phyloP scores from a whole-genome alignment of 2,888 invertebrate genomes.

The Lissonota sp. region DNA sequence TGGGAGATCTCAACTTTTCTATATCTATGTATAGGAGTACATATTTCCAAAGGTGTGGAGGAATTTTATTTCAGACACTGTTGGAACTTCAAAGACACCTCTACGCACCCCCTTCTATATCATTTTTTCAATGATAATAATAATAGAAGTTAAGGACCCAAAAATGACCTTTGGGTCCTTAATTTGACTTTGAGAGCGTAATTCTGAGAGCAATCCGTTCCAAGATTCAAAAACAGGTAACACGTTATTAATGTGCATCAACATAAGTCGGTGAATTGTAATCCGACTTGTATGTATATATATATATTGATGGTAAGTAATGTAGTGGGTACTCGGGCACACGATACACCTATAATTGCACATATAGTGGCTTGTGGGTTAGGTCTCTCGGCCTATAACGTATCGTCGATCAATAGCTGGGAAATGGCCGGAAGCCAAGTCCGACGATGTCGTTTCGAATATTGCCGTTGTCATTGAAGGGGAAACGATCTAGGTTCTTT shows the following conservation, averaged over 20 bases:
- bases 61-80: conserved; percentile 6
- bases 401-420: conserved; percentile 82
- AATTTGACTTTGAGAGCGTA: not conserved
- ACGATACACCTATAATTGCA: conserved; percentile 81
- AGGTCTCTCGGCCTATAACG: conserved; percentile 76
- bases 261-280: conserved; percentile 22
- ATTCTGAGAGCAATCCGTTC: not conserved
- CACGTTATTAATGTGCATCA: conserved; percentile 34
- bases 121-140: conserved; percentile 7
- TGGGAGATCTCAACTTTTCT: too few species aligned
- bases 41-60: not conserved
- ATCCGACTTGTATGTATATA: too few species aligned
- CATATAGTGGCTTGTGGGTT: conserved; percentile 73
- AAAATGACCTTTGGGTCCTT: not conserved
- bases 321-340: conserved; percentile 56
- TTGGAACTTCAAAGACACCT: too few species aligned
- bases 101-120: not conserved
- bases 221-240: conserved; percentile 36
- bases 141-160: not conserved
- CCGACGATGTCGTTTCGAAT: conserved; percentile 82
- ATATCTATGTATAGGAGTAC: not conserved
- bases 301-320: conserved; percentile 15
- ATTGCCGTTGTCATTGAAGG: conserved; percentile 80
- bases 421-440: conserved; percentile 83
- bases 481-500: conserved; percentile 68